Percentiles rank a stretch among this genome's conserved stretches.
Evolutionary conservation across 2,888 invertebrate species (phyloP).

Genomic region (Rambutsinella grinnellia): DNA sequence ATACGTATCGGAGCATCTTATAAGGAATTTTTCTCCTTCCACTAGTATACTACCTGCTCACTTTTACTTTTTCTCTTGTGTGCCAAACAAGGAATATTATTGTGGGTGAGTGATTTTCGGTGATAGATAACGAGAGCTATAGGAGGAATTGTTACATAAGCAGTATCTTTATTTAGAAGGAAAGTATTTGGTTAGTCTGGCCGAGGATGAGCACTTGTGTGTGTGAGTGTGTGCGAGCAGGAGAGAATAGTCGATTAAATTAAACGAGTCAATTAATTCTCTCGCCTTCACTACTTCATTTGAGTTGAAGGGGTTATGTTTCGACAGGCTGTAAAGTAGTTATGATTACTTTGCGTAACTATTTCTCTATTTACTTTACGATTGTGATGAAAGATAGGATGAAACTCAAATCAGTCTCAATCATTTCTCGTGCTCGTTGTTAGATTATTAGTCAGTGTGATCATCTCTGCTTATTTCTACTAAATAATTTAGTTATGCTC

Average conservation of each 20-base stretch:
- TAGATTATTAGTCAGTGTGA: too few relatives aligned
- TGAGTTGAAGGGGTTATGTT: not conserved
- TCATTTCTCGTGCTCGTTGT: too few relatives aligned
- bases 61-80: constrained; percentile 5
- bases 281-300: not conserved
- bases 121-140: not conserved
- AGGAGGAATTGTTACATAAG: not conserved
- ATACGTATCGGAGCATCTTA: not conserved
- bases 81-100: constrained; percentile 11
- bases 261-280: constrained; percentile 3
- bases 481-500: too few relatives aligned
- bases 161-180: not conserved
- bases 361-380: too few relatives aligned
- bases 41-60: not conserved
- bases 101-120: constrained; percentile 2
- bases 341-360: too few relatives aligned
- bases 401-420: too few relatives aligned
- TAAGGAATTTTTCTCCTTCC: not conserved
- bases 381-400: too few relatives aligned
- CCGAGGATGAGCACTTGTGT: not conserved
- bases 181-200: not conserved
- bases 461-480: too few relatives aligned
- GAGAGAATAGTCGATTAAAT: not conserved
- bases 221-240: not conserved
- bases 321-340: not conserved